phyloP scores from a whole-genome alignment of 1,140 invertebrate species.

The Leptonema lineaticorne region DNA sequence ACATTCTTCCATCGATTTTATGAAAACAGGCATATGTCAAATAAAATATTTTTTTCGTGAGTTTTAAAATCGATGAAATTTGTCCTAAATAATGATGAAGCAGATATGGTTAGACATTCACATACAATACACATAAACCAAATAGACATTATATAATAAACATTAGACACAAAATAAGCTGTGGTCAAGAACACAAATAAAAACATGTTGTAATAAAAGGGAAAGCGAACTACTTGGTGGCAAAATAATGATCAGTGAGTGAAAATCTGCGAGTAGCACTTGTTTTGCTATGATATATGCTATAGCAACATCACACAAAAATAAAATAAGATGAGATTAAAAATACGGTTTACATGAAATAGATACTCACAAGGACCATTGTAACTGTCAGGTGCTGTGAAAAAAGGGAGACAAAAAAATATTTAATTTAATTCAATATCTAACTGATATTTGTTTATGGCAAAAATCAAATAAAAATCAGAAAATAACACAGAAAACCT shows the following conservation, averaged over 20 bases:
- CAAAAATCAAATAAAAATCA: conserved; percentile 1
- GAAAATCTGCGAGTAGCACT: conserved; percentile 25
- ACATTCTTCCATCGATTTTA: too few relatives aligned
- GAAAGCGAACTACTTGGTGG: conserved; percentile 25
- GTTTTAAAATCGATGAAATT: neutral
- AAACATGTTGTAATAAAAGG: conserved; percentile 1
- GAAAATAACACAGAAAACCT: neutral
- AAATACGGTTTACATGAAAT: conserved; percentile 46
- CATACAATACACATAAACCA: neutral
- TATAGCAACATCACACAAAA: conserved; percentile 37
- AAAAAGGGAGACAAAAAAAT: conserved; percentile 47
- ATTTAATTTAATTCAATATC: conserved; percentile 45
- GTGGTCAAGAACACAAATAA: conserved; percentile 5
- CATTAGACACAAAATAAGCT: conserved; percentile 17
- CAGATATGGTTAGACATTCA: neutral
- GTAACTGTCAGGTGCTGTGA: conserved; percentile 78
- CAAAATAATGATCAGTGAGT: conserved; percentile 13
- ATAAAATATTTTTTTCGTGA: too few relatives aligned
- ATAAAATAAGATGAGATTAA: conserved; percentile 38
- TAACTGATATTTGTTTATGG: conserved; percentile 23
- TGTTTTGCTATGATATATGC: conserved; percentile 25
- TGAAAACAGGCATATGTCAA: too few relatives aligned
- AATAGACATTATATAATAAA: conserved; percentile 2
- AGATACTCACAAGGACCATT: conserved; percentile 84
- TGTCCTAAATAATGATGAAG: neutral